Base-by-base conservation (phyloP, 2,888 invertebrate species). In the Seira ritae region DNA sequence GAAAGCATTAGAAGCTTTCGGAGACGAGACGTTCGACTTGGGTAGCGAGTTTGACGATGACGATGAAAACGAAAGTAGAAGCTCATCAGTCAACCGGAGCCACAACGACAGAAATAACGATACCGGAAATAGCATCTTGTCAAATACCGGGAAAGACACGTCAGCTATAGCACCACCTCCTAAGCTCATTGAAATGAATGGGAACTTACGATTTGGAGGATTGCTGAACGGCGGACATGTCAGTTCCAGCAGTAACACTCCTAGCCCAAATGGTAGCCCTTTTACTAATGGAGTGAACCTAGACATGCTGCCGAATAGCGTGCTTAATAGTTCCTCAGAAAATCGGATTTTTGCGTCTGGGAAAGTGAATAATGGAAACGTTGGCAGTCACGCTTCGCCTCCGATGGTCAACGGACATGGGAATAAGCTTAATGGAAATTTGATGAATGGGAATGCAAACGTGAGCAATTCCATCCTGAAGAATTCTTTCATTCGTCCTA, bases 21-120 rank as follows among this genome's bases (percentile, higher is more conserved):
- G 73, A 8, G 80, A 87, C 17, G 87, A 80, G 62, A 85, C 86
- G 0, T 87, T 87, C 68, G 85, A 87, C 67, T 76, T 68, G 17
- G 86, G 80, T 4, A 80, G 77, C 31, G 31, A 31, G 31, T 31
- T 31, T 31, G 31, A 31, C 15, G 79, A 80, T 74, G 84, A 83
- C 17, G 70, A 75, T 22, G 46, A 74, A 17, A 72, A 72, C n/a
- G 84, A 60, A 17, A 79, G 80, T 15, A 60, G 73, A 24, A 65
- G 68, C 22, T 83, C 83, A 1, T 71, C 75, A 15, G 81, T 71
- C 3, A 76, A 71, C 17, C 70, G 62, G 10, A 75, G 70, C 19
- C 69, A 80, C 42, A 72, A 76, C 50, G 71, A 69, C 22, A 72
- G 65, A 31, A 31, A 2, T 2, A 31, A 31, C 31, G 31, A 31